These are phyloP conservation scores for Boulengerochromis microlepis DNA, from an alignment of 2,113 vertebrate genomes.

Conservation along the genomic window DNA sequence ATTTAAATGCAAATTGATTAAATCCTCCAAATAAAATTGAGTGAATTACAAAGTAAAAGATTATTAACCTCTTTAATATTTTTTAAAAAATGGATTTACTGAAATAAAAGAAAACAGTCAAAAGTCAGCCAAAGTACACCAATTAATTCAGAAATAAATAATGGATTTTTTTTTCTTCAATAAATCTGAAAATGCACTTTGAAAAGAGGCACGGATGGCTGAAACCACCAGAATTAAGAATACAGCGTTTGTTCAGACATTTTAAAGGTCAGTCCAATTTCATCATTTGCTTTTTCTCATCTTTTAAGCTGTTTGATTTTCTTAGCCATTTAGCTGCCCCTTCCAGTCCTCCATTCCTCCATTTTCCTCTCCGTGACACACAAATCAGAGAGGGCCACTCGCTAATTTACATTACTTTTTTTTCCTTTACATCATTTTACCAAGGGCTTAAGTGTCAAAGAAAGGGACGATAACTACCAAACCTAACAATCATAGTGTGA, in stretches of 20 bases:
- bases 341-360: background rate
- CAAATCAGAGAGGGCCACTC: background rate
- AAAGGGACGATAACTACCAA: background rate
- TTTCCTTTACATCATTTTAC: rapidly evolving
- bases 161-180: background rate
- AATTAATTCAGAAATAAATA: background rate
- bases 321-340: background rate
- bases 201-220: background rate
- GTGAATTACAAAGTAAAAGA: background rate
- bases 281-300: background rate
- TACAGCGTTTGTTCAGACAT: background rate
- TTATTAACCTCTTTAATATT: background rate
- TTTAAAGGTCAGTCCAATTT: background rate
- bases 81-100: background rate
- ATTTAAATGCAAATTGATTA: background rate
- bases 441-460: background rate
- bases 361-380: background rate
- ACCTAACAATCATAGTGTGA: background rate
- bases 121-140: background rate
- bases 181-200: background rate
- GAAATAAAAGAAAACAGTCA: background rate
- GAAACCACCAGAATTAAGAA: background rate
- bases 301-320: background rate
- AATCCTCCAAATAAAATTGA: background rate
- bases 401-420: background rate